These are phyloP conservation scores for Danio choprae DNA, from an alignment of 2,797 vertebrate species.

Conservation along the genomic window DNA sequence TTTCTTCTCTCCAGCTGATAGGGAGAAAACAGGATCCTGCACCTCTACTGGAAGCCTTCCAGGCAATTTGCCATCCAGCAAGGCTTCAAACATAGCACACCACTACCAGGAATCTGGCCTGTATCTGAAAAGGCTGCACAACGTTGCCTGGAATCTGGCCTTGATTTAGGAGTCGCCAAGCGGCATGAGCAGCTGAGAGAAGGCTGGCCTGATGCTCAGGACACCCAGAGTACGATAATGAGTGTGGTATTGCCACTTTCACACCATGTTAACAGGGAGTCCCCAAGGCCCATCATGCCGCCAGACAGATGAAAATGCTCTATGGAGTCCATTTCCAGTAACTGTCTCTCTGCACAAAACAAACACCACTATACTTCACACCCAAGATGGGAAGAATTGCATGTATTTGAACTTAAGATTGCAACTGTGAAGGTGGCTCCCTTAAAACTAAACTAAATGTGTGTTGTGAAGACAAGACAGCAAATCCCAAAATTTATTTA, in stretches of 20 bases:
- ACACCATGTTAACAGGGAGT: slow-evolving; percentile 42
- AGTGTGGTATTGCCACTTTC: slow-evolving; percentile 55
- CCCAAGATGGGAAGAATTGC: slow-evolving; percentile 28
- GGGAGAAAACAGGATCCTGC: slow-evolving; percentile 5
- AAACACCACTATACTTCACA: background rate
- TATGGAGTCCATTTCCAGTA: background rate
- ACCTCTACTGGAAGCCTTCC: slow-evolving; percentile 11
- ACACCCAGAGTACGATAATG: slow-evolving; percentile 23
- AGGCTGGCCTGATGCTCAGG: slow-evolving; percentile 3
- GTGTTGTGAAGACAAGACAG: background rate
- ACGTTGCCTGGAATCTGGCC: slow-evolving; percentile 45
- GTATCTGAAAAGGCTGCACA: slow-evolving; percentile 28
- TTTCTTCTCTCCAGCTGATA: slow-evolving; percentile 13
- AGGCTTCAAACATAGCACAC: slow-evolving; percentile 13
- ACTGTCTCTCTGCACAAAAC: slow-evolving; percentile 12
- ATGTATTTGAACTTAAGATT: slow-evolving; percentile 25
- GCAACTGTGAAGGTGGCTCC: slow-evolving; percentile 9
- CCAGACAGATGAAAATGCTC: slow-evolving; percentile 7
- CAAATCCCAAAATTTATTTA: background rate
- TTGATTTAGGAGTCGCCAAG: slow-evolving; percentile 26
- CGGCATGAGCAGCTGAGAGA: slow-evolving; percentile 14
- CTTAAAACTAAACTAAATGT: slow-evolving; percentile 1
- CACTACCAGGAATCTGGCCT: slow-evolving; percentile 42
- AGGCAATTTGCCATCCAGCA: background rate
- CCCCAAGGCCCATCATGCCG: slow-evolving; percentile 25